Conservation (phyloP, 2,113 vertebrate genomes). For the Macaca mulatta region DNA sequence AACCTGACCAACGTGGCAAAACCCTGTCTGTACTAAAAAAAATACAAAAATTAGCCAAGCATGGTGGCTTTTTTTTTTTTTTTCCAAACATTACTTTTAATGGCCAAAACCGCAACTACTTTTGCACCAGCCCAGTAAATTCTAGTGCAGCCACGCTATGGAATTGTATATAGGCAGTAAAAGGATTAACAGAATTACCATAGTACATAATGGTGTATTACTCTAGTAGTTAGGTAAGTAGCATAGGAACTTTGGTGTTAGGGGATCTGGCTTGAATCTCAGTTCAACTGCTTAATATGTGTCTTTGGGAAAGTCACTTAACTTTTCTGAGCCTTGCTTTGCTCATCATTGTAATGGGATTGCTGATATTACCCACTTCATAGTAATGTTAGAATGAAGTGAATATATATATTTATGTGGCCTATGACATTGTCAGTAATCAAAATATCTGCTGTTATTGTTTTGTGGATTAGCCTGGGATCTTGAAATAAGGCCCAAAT, state of each 20-base stretch:
- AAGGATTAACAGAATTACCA: background rate
- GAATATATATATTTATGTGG: background rate
- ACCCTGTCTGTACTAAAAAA: too few species aligned
- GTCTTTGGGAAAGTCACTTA: background rate
- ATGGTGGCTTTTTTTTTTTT: too few species aligned
- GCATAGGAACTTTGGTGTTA: background rate
- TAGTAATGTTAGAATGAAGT: background rate
- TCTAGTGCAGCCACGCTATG: background rate
- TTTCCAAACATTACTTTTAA: too few species aligned
- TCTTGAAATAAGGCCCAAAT: background rate
- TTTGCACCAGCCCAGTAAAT: background rate
- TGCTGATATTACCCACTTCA: background rate
- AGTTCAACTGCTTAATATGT: background rate
- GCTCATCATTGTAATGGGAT: background rate
- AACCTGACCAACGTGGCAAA: too few species aligned
- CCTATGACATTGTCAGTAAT: background rate
- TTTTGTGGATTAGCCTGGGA: background rate
- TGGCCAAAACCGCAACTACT: too few species aligned
- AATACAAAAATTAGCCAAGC: too few species aligned
- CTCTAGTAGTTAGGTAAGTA: slow-evolving; percentile 4
- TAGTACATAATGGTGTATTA: background rate
- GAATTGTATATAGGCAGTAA: background rate
- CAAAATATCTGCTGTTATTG: background rate
- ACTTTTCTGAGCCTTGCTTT: background rate
- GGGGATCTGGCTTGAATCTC: background rate